These are phyloP conservation scores for Mactra quadrangularis DNA, from an alignment of 1,140 invertebrate genomes.

Conservation along the genomic window DNA sequence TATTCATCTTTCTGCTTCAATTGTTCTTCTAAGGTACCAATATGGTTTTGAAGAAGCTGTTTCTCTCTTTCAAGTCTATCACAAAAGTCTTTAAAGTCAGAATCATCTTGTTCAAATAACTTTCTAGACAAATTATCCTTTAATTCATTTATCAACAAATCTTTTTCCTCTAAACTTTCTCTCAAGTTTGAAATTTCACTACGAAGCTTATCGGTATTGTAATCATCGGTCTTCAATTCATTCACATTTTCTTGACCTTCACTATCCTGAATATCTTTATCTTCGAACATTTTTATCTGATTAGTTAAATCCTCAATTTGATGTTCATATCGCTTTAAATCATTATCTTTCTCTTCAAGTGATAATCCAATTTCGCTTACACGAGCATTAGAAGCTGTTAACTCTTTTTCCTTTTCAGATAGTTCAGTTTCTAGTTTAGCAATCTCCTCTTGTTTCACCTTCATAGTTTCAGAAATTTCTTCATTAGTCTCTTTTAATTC, in stretches of 20 bases:
- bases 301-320: conserved; percentile 11
- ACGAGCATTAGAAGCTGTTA: neutral
- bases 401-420: neutral
- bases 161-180: conserved; percentile 10
- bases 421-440: neutral
- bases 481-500: conserved; percentile 10
- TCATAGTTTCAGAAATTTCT: neutral
- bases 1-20: conserved; percentile 41
- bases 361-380: conserved; percentile 22
- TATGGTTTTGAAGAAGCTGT: conserved; percentile 30
- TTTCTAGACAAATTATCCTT: neutral
- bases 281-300: conserved; percentile 7
- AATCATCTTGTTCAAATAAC: conserved; percentile 42
- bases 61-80: conserved; percentile 40
- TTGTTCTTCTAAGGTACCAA: conserved; percentile 4
- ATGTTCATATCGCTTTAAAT: conserved; percentile 8
- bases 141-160: conserved; percentile 8
- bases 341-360: conserved; percentile 32
- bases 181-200: conserved; percentile 1
- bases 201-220: neutral
- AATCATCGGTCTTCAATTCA: neutral
- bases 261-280: neutral
- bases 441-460: neutral
- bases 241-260: neutral
- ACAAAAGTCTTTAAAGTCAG: conserved; percentile 52